A percentile compares a stretch with the other conserved stretches of the same genome.
Evolutionary conservation across 2,888 invertebrate species (phyloP).

Genomic region (Orchestes rusci): DNA sequence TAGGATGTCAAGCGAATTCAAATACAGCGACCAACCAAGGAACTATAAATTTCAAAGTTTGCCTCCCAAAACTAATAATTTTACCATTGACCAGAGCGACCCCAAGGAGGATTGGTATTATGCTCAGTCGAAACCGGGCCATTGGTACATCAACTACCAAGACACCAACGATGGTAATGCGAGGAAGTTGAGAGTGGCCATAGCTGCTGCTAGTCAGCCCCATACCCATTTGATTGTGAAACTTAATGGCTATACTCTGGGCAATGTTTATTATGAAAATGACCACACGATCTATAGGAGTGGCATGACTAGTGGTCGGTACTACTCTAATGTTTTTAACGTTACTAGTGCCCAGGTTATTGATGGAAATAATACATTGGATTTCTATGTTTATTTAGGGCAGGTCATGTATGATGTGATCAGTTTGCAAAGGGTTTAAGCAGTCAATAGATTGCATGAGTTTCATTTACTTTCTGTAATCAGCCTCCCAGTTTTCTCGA

Average conservation of each 20-base stretch:
- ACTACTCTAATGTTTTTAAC: not conserved
- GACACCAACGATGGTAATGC: conserved; percentile 10
- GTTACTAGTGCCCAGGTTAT: conserved; percentile 1
- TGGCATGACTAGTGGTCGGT: conserved; percentile 15
- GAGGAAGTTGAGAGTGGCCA: conserved; percentile 10
- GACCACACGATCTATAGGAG: conserved; percentile 13
- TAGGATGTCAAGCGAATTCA: conserved; percentile 13
- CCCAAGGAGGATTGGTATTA: conserved; percentile 15
- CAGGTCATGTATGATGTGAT: conserved; percentile 16
- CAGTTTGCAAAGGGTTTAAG: conserved; percentile 8
- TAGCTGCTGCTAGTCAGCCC: conserved; percentile 12
- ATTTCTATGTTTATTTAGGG: conserved; percentile 6
- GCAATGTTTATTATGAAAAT: conserved; percentile 5
- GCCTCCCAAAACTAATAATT: conserved; percentile 6
- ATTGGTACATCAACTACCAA: conserved; percentile 14
- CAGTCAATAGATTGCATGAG: no score
- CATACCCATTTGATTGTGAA: conserved; percentile 5
- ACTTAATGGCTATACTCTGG: conserved; percentile 5
- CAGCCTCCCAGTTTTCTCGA: no score
- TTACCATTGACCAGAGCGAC: conserved; percentile 12
- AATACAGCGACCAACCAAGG: conserved; percentile 8
- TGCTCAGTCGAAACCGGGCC: conserved; percentile 14
- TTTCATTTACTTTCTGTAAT: no score
- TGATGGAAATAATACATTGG: conserved; percentile 12
- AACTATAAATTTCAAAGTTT: conserved; percentile 14